phyloP scores from a whole-genome alignment of 2,113 vertebrate genomes.

The Ascaphus truei region DNA sequence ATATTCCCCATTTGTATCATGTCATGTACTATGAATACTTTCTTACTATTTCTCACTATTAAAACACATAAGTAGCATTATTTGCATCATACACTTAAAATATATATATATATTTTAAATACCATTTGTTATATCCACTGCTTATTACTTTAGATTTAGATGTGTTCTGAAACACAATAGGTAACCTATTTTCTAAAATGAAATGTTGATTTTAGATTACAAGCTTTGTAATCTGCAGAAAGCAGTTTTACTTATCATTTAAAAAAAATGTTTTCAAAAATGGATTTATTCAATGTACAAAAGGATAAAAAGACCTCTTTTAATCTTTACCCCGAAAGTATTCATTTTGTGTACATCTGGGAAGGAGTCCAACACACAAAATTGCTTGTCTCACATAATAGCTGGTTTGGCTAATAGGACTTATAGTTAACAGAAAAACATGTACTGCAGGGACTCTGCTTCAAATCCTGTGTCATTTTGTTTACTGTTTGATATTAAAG shows the following conservation, averaged over 20 bases:
- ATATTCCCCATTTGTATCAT: too few species aligned
- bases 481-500: background rate
- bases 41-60: too few species aligned
- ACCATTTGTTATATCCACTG: background rate
- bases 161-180: background rate
- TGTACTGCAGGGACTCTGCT: background rate
- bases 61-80: too few species aligned
- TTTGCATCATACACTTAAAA: too few species aligned
- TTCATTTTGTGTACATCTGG: conserved; percentile 7
- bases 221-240: background rate
- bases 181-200: background rate
- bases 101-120: too few species aligned
- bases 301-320: background rate
- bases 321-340: background rate
- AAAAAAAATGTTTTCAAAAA: background rate
- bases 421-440: conserved; percentile 8
- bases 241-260: background rate
- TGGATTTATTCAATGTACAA: background rate
- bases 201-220: background rate
- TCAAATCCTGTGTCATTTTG: background rate
- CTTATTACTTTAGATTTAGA: background rate
- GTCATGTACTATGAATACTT: too few species aligned
- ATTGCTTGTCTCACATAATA: background rate
- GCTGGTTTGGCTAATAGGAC: background rate
- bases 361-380: conserved; percentile 9